Evolutionary conservation across 2,797 vertebrate genomes (phyloP), one percentile per base, ranked within the genome.

Genomic region (Danio kyathit): DNA sequence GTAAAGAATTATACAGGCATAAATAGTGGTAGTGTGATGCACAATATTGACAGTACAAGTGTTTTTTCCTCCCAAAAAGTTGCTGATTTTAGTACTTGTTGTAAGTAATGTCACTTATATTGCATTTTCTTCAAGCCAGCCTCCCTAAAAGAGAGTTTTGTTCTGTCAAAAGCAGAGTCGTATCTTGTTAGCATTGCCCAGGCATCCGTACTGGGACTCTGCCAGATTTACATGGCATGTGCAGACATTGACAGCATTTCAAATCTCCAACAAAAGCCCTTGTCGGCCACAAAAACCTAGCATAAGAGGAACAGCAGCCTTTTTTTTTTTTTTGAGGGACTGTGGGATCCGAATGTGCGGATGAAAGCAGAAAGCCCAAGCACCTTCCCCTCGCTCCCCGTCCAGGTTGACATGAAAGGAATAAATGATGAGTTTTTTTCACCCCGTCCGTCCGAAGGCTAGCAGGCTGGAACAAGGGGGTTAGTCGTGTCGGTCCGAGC

Each of bases 151-250:
- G 4, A n/a, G 13, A 57, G 19, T 5, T 17, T 21, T 52, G 73
- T 67, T 52, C 13, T 9, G 16, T 49, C 66, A 43, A 17, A 29
- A 40, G 73, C 21, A 0, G 11, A 43, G 52, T 3, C 5, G 1
- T 8, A 57, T 59, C 79, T 63, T 70, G 54, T 79, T 85, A 73
- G 60, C 19, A 76, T 69, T 77, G 81, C 84, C 70, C 72, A 82
- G 85, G 61, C 83, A 88, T 86, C 82, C 84, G 76, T 64, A 73
- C 84, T 86, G 87, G 86, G 76, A 84, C 83, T 82, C 81, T 89
- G 77, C 83, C 84, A 66, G 86, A 80, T 87, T 88, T 82, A 73
- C 85, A 69, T 83, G 81, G 61, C n/a, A 65, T 64, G 54, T 48
- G 29, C 9, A 59, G 61, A 60, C 76, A 66, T 64, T 43, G 17